These are phyloP conservation scores for Apocrypta bakeri DNA, from an alignment of 1,140 invertebrate species.

Conservation along the genomic window DNA sequence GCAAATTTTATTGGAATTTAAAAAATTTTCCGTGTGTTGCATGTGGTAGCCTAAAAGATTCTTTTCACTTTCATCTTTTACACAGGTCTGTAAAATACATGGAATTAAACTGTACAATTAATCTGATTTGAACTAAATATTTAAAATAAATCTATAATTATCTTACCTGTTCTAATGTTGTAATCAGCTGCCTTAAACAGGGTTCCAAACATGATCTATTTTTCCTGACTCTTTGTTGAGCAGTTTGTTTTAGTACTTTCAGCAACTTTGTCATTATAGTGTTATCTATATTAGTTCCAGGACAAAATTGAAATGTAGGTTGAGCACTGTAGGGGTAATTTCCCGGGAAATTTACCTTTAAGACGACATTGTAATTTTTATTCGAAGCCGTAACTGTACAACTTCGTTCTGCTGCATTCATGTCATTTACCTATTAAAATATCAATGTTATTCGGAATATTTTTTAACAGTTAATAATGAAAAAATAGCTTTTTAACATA, in stretches of 20 bases:
- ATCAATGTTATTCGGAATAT: background rate
- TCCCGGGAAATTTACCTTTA: conserved; percentile 87
- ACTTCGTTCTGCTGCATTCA: conserved; percentile 82
- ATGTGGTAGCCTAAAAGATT: conserved; percentile 67
- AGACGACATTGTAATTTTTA: conserved; percentile 82
- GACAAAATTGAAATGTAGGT: conserved; percentile 83
- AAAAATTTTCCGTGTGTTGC: conserved; percentile 70
- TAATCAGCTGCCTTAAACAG: conserved; percentile 84
- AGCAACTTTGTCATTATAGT: conserved; percentile 77
- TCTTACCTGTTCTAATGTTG: conserved; percentile 79
- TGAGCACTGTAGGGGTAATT: conserved; percentile 84
- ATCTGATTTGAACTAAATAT: background rate
- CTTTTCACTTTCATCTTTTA: conserved; percentile 71
- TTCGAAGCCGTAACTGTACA: conserved; percentile 85
- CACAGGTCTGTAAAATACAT: conserved; percentile 63
- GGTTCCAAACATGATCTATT: conserved; percentile 87
- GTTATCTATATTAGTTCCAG: conserved; percentile 78
- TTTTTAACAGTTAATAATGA: background rate
- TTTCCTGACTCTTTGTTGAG: conserved; percentile 83
- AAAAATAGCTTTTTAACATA: conserved; percentile 68
- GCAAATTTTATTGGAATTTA: conserved; percentile 67
- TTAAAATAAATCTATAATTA: conserved; percentile 30
- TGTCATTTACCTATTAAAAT: conserved; percentile 72
- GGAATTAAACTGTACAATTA: background rate
- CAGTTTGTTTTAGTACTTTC: conserved; percentile 84